These are phyloP conservation scores for Drosophila siamana DNA, from an alignment of 2,888 invertebrate species.

Conservation along the genomic window DNA sequence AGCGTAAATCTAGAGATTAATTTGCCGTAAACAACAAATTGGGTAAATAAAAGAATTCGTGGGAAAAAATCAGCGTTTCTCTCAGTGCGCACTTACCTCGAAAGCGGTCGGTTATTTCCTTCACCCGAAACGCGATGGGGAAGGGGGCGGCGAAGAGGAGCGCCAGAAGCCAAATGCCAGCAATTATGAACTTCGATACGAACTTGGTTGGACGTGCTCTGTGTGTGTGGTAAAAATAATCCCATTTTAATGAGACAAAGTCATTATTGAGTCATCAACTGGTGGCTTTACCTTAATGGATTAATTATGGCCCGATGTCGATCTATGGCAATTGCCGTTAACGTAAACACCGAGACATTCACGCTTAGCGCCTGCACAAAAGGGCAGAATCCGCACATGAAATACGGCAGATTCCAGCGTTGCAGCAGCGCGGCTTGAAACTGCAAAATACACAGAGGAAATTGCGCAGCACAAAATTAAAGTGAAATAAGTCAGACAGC, in stretches of 20 bases:
- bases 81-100: constrained; percentile 72
- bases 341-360: constrained; percentile 94
- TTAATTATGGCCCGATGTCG: constrained; percentile 92
- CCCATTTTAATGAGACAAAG: constrained; percentile 21
- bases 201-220: constrained; percentile 91
- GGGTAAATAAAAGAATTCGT: too few species aligned
- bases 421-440: constrained; percentile 95
- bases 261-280: constrained; percentile 19
- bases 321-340: constrained; percentile 94
- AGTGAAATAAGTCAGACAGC: too few species aligned
- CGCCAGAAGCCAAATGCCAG: constrained; percentile 91
- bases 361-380: constrained; percentile 94
- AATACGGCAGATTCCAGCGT: constrained; percentile 93
- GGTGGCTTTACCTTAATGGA: constrained; percentile 88
- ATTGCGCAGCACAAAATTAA: too few species aligned
- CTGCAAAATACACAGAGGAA: too few species aligned
- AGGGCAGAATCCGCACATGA: constrained; percentile 95
- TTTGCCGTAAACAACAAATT: too few species aligned
- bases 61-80: neutral
- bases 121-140: constrained; percentile 84
- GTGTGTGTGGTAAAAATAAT: constrained; percentile 48
- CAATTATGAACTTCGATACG: constrained; percentile 90
- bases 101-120: constrained; percentile 81
- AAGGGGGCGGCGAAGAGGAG: constrained; percentile 90
- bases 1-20: too few species aligned